Base-by-base conservation (phyloP, 92 coral and sea anemone genomes). In the Parazoanthus atlanticus region DNA sequence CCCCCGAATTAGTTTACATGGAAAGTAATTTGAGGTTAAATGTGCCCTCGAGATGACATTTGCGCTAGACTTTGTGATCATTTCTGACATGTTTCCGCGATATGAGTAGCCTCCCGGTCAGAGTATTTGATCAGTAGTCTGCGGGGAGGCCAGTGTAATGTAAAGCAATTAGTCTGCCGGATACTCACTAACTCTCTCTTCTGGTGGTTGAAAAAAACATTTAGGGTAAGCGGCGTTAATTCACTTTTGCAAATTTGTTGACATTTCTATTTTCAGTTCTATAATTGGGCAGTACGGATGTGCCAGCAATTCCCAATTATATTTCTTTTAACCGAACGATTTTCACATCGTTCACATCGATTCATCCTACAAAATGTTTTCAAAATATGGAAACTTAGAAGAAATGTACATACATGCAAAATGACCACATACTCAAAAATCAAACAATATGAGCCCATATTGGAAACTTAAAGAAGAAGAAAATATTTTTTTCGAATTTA, bases 241-340 rank as follows among this genome's bases (percentile, higher is more conserved):
- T 70, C 76, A 28, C 0, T 28, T 49, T 46, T 38, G 13, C n/a
- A 46, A 36, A 32, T 75, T 84, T 84, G 66, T 84, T 84, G 79
- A 84, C 78, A 26, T 71, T 46, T 84, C 78, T 28, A 41, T 84
- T 46, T 69, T 26, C 28, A 43, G 13, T 15, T 84, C 25, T 30
- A 47, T 41, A 84, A 84, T 70, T 71, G 40, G 54, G 19, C 43
- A 69, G 17, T 8, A 46, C 87, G 52, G n/a, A 41, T 41, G 34
- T n/a, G 19, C 32, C 3, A 40, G 19, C 26, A 23, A 38, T 16
- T 25, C 31, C 70, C 34, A 38, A 84, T 43, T 46, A 10, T 2
- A 69, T 29, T 67, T 65, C 64, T 28, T 70, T 12, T 29, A 25
- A 46, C 43, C 33, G 38, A 84, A 30, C 40, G 26, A 26, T 9